Evolutionary conservation across 2,113 vertebrate genomes (phyloP), one percentile per base, ranked within the genome.

Genomic region (Corythoichthys intestinalis): DNA sequence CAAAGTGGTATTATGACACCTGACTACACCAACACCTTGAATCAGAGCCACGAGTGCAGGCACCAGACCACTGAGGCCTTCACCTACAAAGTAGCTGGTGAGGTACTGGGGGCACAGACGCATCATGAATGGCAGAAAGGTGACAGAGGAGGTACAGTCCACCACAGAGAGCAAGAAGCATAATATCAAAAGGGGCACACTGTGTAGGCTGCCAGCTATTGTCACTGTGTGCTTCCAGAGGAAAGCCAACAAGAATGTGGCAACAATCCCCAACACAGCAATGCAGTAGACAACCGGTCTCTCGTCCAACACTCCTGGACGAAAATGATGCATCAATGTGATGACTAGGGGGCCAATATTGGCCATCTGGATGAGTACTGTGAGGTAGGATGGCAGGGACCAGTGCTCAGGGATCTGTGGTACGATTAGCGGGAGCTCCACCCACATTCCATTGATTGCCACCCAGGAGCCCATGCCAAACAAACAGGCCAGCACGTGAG

Each of bases 111-210:
- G 85, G 17, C 79, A 80, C 39, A 95, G 89, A 6, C 82, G 84
- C 87, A 90, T 93, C 94, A 95, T 94, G 84, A 94, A 95, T 41
- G 94, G 94, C 44, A 95, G 84, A 77, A 95, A 95, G 47, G 94
- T 95, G 62, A 95, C 94, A 0, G 94, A 95, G 13, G 93, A 94
- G 38, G 94, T 95, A 81, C 94, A 95, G 92, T 95, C 94, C 64
- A 94, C 93, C 65, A 94, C 84, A 2, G 93, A 92, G 4, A 95
- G 88, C 73, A 93, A 90, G 73, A 94, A 94, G 67, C 92, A 88
- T 35, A 94, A 86, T n/a, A 75, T 57, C 57, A 95, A 85, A 39
- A 95, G 84, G 8, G 93, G 88, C 2, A 90, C 85, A 50, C 94
- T 94, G 73, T 79, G 91, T 17, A 3, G 3, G 0, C 76, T 37